Evolutionary conservation across 2,888 invertebrate species (phyloP).

Genomic region (Amiota minor): DNA sequence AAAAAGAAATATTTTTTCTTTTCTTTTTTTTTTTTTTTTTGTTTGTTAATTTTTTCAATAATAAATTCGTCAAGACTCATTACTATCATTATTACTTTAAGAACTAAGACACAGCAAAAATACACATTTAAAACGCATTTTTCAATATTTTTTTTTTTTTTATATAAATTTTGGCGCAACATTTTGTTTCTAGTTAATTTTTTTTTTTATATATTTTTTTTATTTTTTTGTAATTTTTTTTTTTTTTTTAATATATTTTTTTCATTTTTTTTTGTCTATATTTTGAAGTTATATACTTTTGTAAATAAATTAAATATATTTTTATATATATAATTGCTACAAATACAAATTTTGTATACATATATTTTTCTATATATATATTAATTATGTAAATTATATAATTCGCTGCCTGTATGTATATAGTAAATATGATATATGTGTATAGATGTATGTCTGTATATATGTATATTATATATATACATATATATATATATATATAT

Average conservation of each 20-base stretch:
- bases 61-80: conserved; percentile 73
- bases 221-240: conserved; percentile 42
- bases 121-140: conserved; percentile 54
- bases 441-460: conserved; percentile 39
- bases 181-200: conserved; percentile 41
- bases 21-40: conserved; percentile 40
- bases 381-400: conserved; percentile 32
- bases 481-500: conserved; percentile 32
- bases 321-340: conserved; percentile 50
- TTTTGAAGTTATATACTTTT: conserved; percentile 57
- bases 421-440: conserved; percentile 51
- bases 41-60: conserved; percentile 38
- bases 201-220: conserved; percentile 44
- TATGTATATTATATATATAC: conserved; percentile 32
- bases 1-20: conserved; percentile 1
- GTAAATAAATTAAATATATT: conserved; percentile 62
- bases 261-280: conserved; percentile 39
- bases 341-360: conserved; percentile 37
- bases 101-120: conserved; percentile 74
- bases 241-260: conserved; percentile 31
- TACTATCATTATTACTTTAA: conserved; percentile 33
- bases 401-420: conserved; percentile 53
- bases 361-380: conserved; percentile 44
- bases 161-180: conserved; percentile 37
- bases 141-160: conserved; percentile 33